Conservation (phyloP, 2,888 invertebrate species). For the Tenthredo amoena region DNA sequence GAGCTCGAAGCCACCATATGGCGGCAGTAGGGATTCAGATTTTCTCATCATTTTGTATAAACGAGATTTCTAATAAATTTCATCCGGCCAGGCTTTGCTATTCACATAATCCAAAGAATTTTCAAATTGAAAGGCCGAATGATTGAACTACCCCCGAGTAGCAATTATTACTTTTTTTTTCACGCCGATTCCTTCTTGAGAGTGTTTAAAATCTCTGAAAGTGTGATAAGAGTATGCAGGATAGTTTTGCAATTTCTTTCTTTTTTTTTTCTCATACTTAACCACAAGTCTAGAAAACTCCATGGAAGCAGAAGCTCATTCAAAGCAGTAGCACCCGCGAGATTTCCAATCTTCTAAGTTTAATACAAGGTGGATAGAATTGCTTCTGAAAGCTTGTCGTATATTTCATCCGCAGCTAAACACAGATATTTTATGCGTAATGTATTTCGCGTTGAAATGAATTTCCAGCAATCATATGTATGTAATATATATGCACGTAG, state of each 20-base stretch:
- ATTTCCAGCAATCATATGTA: slow-evolving; percentile 5
- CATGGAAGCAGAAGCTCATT: neutral
- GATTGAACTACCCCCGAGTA: neutral
- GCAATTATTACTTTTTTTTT: neutral
- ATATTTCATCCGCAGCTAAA: slow-evolving; percentile 32
- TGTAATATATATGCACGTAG: neutral
- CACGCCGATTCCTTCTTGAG: neutral
- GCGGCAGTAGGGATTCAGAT: neutral
- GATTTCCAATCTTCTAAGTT: slow-evolving; percentile 43
- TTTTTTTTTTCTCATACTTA: neutral
- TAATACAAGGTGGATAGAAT: slow-evolving; percentile 41
- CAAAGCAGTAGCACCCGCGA: slow-evolving; percentile 18
- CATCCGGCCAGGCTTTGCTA: neutral
- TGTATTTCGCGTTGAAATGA: slow-evolving; percentile 42
- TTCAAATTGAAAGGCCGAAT: neutral
- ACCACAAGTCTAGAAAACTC: slow-evolving; percentile 20
- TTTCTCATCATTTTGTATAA: slow-evolving; percentile 8
- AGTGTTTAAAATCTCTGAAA: neutral
- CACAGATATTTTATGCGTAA: slow-evolving; percentile 45
- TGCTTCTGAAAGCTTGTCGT: slow-evolving; percentile 6
- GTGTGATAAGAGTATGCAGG: slow-evolving; percentile 4
- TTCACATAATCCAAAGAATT: neutral
- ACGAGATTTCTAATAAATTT: neutral
- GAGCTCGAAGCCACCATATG: slow-evolving; percentile 10
- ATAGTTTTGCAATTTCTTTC: neutral